These are phyloP conservation scores for Tragelaphus scriptus DNA, from an alignment of 2,113 vertebrate genomes.

Conservation along the genomic window DNA sequence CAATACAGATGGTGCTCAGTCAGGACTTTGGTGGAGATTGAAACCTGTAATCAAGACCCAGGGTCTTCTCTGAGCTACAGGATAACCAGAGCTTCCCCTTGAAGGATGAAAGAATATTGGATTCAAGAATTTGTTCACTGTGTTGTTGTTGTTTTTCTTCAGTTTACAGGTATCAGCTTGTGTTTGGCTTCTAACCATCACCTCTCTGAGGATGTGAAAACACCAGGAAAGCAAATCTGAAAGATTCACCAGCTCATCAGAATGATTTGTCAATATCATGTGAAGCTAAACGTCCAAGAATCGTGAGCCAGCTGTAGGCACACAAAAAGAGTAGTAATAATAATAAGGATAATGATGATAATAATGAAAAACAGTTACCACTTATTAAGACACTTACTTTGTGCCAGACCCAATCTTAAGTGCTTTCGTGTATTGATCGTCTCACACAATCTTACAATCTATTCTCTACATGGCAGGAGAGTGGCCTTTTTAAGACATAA, in stretches of 20 bases:
- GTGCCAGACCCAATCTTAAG: constrained; percentile 55
- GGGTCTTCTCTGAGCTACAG: background rate
- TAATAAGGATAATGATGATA: constrained; percentile 49
- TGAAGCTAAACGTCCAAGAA: background rate
- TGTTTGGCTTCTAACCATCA: background rate
- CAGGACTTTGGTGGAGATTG: background rate
- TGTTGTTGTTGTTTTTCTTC: background rate
- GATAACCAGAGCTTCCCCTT: background rate
- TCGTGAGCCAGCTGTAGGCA: background rate
- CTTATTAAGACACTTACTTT: constrained; percentile 59
- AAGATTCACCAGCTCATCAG: background rate
- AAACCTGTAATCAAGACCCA: constrained; percentile 28
- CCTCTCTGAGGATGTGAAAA: background rate
- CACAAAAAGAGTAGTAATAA: background rate
- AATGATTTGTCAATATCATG: background rate
- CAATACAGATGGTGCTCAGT: background rate
- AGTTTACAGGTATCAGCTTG: background rate
- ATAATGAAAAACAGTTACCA: constrained; percentile 61
- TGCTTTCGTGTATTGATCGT: constrained; percentile 64
- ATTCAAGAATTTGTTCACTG: background rate
- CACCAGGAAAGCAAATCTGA: background rate
- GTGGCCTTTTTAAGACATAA: constrained; percentile 63
- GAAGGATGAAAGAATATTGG: background rate
- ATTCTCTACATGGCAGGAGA: constrained; percentile 30
- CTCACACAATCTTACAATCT: background rate